Percentiles rank a stretch among this genome's conserved stretches.
phyloP scores from a whole-genome alignment of 2,113 vertebrate species.

The Clarias gariepinus region DNA sequence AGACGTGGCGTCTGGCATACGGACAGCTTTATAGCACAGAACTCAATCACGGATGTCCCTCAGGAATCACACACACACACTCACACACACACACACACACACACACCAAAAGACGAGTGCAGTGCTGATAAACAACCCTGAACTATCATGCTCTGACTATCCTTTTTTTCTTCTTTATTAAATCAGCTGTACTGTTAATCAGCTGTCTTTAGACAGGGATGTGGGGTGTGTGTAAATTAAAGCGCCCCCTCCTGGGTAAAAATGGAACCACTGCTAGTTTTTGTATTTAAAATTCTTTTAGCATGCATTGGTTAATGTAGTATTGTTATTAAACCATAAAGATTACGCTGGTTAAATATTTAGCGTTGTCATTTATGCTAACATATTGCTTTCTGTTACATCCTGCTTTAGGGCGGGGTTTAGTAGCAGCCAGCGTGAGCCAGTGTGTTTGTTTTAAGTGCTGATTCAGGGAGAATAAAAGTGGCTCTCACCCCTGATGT shows the following conservation, averaged over 20 bases:
- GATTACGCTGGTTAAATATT: background rate
- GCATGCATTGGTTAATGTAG: background rate
- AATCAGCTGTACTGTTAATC: slow-evolving; percentile 68
- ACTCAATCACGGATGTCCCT: slow-evolving; percentile 71
- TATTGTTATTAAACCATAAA: background rate
- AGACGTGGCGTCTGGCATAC: slow-evolving; percentile 74
- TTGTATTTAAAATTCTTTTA: background rate
- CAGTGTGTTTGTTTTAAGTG: background rate
- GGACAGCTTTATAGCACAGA: slow-evolving; percentile 72
- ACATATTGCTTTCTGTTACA: background rate
- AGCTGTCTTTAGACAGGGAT: slow-evolving; percentile 66
- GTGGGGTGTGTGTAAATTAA: background rate
- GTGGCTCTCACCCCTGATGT: slow-evolving; percentile 1
- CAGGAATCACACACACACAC: slow-evolving; percentile 51
- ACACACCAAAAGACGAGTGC: slow-evolving; percentile 6
- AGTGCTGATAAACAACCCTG: slow-evolving; percentile 47
- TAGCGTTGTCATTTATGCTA: background rate
- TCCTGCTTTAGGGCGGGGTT: background rate
- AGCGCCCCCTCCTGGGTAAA: slow-evolving; percentile 65
- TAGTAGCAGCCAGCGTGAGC: background rate
- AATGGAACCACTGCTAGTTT: slow-evolving; percentile 12
- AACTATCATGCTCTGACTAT: slow-evolving; percentile 65
- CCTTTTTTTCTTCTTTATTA: slow-evolving; percentile 61
- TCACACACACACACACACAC: slow-evolving; percentile 33
- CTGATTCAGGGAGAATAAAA: slow-evolving; percentile 10